Percentiles rank a stretch among this genome's conserved stretches.
Evolutionary conservation across 2,113 vertebrate species (phyloP).

Genomic region (Romanogobio albipinnatus): DNA sequence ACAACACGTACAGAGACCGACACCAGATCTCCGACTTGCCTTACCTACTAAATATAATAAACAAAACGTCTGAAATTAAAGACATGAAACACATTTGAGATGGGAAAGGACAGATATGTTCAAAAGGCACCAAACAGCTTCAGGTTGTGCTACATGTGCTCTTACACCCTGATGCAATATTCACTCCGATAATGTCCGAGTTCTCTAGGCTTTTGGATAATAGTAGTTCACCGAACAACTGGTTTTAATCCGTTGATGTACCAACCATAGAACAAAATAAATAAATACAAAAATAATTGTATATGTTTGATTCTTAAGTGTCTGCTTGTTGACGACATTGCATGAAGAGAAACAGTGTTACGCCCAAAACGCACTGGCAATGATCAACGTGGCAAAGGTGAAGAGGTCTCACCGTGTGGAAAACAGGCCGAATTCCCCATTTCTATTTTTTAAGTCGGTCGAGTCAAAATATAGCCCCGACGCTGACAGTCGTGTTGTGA

Average conservation of each 20-base stretch:
- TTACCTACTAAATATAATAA: conserved; percentile 72
- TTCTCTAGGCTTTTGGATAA: conserved; percentile 75
- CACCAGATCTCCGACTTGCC: conserved; percentile 66
- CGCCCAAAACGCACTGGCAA: conserved; percentile 60
- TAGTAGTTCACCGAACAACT: conserved; percentile 73
- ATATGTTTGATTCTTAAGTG: conserved; percentile 68
- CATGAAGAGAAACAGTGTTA: conserved; percentile 49
- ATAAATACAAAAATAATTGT: conserved; percentile 84
- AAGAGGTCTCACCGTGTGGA: conserved; percentile 1
- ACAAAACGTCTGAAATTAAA: conserved; percentile 59
- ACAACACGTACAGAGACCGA: conserved; percentile 63
- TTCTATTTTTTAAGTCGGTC: conserved; percentile 24
- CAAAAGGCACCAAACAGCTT: conserved; percentile 92
- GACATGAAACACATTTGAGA: conserved; percentile 76
- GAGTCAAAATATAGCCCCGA: conserved; percentile 89
- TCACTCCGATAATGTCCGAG: conserved; percentile 65
- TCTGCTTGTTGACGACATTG: conserved; percentile 55
- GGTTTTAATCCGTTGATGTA: conserved; percentile 52
- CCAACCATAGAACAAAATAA: conserved; percentile 72
- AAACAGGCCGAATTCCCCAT: conserved; percentile 62
- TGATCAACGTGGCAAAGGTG: conserved; percentile 25
- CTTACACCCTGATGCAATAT: conserved; percentile 67
- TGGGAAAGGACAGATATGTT: conserved; percentile 86
- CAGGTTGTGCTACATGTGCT: conserved; percentile 83
- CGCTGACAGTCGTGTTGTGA: conserved; percentile 82